Base-by-base conservation (phyloP, 2,888 invertebrate genomes). In the Tineola bisselliella region DNA sequence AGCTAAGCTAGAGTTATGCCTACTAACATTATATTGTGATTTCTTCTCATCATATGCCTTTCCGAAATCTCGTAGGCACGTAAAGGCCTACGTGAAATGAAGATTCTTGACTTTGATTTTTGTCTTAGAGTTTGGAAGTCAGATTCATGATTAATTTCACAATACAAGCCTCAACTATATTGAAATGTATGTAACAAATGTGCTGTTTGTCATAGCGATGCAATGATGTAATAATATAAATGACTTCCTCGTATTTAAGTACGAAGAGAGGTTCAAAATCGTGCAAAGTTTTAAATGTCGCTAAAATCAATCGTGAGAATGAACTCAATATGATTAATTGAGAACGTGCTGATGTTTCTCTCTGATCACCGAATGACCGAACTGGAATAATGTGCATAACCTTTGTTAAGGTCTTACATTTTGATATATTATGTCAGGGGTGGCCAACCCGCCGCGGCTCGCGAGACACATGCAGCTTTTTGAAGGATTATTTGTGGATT, bases 261-360 rank as follows among this genome's bases (percentile, higher is more conserved):
- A 38, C 18, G 17, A 54, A 54, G 54, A 54, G 25, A 8, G 25
- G 54, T 54, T 54, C 54, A 54, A 44, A 60, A 60, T 63, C 65
- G 65, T 64, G 63, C 59, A 54, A 25, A 48, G 15, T 43, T 44
- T 44, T 60, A 65, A 65, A 65, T 63, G 64, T 64, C 65, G 62
- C 59, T 13, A 52, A n/a, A 56, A 58, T 33, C 31, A 31, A 54
- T 63, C 65, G 64, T 65, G 64, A 62, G 33, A 48, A n/a, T 31
- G 52, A 60, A 56, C 61, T 63, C 59, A 62, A 61, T 44, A 59
- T 62, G 63, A 64, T 63, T 61, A 62, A 65, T 62, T 54, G 13
- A 15, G 12, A 48, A 48, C 48, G 48, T 48, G 48, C 8, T n/a
- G 38, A 38, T 38, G 38, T 38, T 38, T 25, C 10, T 38, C 38